phyloP scores from a whole-genome alignment of 2,113 vertebrate genomes.

The Ammospiza caudacuta region DNA sequence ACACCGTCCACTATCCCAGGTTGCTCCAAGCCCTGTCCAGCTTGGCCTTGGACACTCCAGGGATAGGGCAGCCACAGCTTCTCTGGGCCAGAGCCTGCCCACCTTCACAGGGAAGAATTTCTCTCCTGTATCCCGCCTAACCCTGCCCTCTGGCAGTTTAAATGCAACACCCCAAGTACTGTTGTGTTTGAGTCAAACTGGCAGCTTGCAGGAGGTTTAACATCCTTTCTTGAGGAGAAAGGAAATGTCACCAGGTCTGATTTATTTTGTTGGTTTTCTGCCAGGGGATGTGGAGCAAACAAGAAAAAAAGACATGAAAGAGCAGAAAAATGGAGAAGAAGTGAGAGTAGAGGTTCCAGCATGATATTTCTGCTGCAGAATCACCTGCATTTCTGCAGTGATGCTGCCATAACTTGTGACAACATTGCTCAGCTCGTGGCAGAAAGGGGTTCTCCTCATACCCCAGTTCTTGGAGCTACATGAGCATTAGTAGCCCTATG shows the following conservation, averaged over 20 bases:
- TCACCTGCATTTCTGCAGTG: not conserved
- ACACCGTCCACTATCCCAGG: not conserved
- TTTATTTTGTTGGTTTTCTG: not conserved
- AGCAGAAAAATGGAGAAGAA: not conserved
- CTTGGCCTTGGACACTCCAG: not conserved
- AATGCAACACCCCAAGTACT: not conserved
- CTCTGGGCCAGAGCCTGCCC: not conserved
- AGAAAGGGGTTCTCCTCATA: not conserved
- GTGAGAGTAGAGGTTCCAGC: not conserved
- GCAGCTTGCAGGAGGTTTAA: not conserved
- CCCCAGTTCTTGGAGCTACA: not conserved
- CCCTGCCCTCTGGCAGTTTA: not conserved
- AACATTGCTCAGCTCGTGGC: fast-evolving
- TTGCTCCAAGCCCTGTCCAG: fast-evolving
- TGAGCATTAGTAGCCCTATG: not conserved
- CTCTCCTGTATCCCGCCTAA: not conserved
- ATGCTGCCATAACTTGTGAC: not conserved
- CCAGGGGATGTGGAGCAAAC: not conserved
- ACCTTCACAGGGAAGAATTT: not conserved
- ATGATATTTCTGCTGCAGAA: not conserved
- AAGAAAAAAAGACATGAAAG: not conserved
- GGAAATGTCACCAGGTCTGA: not conserved
- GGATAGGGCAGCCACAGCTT: not conserved
- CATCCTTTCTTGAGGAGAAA: not conserved
- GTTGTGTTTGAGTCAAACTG: not conserved